Conservation (phyloP, 92 coral and sea anemone species). For the Palythoa caribaeorum region DNA sequence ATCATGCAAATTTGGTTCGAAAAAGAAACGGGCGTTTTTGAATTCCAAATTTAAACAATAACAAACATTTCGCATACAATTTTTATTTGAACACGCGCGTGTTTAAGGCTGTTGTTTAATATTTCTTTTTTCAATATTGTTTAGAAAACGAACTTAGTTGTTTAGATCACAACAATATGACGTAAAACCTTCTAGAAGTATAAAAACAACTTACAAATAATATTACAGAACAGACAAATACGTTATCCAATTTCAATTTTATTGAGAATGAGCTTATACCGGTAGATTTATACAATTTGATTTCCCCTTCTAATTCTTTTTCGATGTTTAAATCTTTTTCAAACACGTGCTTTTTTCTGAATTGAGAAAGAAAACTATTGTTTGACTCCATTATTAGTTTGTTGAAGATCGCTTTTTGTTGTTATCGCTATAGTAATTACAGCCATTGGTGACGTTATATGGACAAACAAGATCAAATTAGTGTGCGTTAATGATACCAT, state of each 20-base stretch:
- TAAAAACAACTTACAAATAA: background rate
- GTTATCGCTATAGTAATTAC: constrained; percentile 4
- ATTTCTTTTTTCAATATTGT: background rate
- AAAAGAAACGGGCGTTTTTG: background rate
- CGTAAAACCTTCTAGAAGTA: background rate
- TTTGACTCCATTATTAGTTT: background rate
- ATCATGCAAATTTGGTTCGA: background rate
- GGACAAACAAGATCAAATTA: background rate
- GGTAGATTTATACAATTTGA: constrained; percentile 1
- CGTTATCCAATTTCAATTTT: background rate
- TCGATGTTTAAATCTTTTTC: background rate
- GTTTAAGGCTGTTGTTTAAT: background rate
- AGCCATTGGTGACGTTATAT: background rate
- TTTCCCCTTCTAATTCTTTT: constrained; percentile 14
- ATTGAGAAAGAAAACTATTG: constrained; percentile 3
- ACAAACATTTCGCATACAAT: background rate
- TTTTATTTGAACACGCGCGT: background rate
- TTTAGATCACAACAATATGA: background rate
- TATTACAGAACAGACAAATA: background rate
- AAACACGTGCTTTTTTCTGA: constrained; percentile 26
- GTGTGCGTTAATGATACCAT: background rate
- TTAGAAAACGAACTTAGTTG: background rate
- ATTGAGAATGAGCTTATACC: background rate
- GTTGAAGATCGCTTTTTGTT: constrained; percentile 5
- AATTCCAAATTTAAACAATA: background rate